phyloP scores from a whole-genome alignment of 2,888 invertebrate species.

The Acanthococcus lagerstroemiae region DNA sequence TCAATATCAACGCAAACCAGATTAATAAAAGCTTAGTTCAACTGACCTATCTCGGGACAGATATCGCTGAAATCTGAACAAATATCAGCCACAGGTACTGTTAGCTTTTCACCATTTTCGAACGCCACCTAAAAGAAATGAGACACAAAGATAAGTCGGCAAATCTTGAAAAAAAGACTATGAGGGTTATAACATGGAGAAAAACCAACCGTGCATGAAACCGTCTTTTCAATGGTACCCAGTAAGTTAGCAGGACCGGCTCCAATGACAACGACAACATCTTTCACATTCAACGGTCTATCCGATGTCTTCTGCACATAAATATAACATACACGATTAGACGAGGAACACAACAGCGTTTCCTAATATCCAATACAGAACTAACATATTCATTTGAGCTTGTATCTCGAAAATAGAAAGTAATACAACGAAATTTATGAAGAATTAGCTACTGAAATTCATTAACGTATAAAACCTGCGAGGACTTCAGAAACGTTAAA shows the following conservation, averaged over 20 bases:
- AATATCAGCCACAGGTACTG: slow-evolving; percentile 6
- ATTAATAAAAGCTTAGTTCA: too few species aligned
- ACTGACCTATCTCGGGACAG: neutral
- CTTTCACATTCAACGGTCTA: neutral
- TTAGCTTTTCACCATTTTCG: slow-evolving; percentile 8
- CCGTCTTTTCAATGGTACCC: slow-evolving; percentile 8
- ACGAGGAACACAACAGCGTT: too few species aligned
- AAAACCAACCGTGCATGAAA: slow-evolving; percentile 2
- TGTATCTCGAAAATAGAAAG: too few species aligned
- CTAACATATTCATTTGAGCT: neutral
- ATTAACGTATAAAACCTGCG: too few species aligned
- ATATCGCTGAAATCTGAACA: neutral
- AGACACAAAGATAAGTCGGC: neutral
- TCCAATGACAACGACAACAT: neutral
- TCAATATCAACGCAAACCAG: too few species aligned
- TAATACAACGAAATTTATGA: neutral
- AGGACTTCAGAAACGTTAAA: too few species aligned
- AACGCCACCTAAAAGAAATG: neutral
- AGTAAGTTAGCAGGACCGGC: slow-evolving; percentile 8
- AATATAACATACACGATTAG: too few species aligned
- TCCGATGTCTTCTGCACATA: neutral
- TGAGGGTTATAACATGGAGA: neutral
- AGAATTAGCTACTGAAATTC: neutral
- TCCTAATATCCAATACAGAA: too few species aligned
- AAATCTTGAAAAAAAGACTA: neutral